Percentiles rank a stretch among this genome's conserved stretches.
Evolutionary conservation across 2,888 invertebrate genomes (phyloP).

Genomic region (Acanthacorydalis orientalis): DNA sequence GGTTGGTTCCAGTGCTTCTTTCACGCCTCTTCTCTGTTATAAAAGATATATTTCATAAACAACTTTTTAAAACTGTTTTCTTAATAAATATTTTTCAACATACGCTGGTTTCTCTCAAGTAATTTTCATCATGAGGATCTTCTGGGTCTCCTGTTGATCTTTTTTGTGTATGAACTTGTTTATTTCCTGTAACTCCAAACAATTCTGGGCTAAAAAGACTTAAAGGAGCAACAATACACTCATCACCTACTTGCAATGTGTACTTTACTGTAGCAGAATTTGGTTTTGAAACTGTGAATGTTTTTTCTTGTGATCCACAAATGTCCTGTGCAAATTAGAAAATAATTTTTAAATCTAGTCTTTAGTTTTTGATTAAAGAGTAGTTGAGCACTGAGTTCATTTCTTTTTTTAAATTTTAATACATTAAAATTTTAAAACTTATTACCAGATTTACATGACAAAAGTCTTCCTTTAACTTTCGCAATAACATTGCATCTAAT

Average conservation of each 20-base stretch:
- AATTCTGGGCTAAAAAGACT: conserved; percentile 79
- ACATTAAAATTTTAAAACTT: no score
- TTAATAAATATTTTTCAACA: conserved; percentile 11
- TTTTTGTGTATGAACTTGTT: conserved; percentile 55
- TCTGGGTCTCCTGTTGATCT: conserved; percentile 60
- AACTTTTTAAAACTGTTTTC: conserved; percentile 2
- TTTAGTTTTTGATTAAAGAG: conserved; percentile 7
- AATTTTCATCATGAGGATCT: conserved; percentile 88
- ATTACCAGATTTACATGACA: conserved; percentile 71
- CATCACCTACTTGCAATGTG: conserved; percentile 75
- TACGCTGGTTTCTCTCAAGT: conserved; percentile 72
- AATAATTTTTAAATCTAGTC: not conserved
- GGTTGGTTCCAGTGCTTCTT: conserved; percentile 37
- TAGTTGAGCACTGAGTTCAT: no score
- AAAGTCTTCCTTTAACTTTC: conserved; percentile 73
- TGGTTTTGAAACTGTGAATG: conserved; percentile 56
- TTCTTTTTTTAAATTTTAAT: no score
- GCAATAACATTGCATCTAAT: conserved; percentile 62
- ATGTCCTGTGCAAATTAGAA: conserved; percentile 38
- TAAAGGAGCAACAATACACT: conserved; percentile 79
- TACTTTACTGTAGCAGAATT: conserved; percentile 50
- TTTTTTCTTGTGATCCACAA: conserved; percentile 74
- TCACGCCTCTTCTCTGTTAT: conserved; percentile 36
- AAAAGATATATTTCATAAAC: not conserved
- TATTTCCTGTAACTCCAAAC: conserved; percentile 65